Evolutionary conservation across 30 jellyfish, hydroid and myxozoan genomes (phyloP).

Genomic region (Aurelia aurita complex sp. Pacific): DNA sequence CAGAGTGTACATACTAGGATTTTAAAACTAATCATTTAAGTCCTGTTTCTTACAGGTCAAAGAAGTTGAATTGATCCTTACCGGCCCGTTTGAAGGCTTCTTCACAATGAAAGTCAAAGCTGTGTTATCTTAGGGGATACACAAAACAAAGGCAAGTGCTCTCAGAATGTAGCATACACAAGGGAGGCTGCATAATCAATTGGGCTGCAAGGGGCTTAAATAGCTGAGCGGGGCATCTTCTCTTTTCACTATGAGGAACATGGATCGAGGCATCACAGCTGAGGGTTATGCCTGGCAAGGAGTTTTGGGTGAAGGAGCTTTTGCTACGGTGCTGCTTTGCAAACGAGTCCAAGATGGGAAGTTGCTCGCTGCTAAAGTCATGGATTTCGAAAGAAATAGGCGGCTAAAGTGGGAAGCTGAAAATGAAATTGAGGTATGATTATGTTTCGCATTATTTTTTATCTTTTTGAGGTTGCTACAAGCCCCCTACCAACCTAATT

Average conservation of each 20-base stretch:
- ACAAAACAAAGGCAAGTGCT: constrained; percentile 1
- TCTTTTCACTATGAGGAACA: constrained; percentile 39
- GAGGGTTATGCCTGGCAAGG: constrained; percentile 58
- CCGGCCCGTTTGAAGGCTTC: constrained; percentile 3
- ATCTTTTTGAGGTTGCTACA: no score
- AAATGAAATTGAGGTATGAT: constrained; percentile 91
- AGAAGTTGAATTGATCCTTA: constrained; percentile 15
- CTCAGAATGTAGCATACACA: constrained; percentile 3
- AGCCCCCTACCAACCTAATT: no score
- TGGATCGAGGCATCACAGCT: constrained; percentile 34
- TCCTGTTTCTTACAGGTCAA: constrained; percentile 23
- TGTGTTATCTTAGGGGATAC: background rate
- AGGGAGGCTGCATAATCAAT: constrained; percentile 52
- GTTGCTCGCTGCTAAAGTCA: constrained; percentile 83
- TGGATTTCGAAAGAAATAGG: constrained; percentile 61
- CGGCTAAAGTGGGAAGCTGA: constrained; percentile 89
- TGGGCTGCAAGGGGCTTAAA: constrained; percentile 18
- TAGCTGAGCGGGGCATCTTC: constrained; percentile 6
- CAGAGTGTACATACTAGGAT: constrained; percentile 28
- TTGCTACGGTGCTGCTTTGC: constrained; percentile 67
- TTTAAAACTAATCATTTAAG: constrained; percentile 25
- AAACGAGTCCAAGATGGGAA: constrained; percentile 27
- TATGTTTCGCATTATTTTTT: background rate
- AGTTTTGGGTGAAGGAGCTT: constrained; percentile 73
- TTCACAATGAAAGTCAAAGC: background rate